Percentiles rank a stretch among this genome's conserved stretches.
phyloP scores from a whole-genome alignment of 2,113 vertebrate genomes.

The Rhynchomys soricoides region DNA sequence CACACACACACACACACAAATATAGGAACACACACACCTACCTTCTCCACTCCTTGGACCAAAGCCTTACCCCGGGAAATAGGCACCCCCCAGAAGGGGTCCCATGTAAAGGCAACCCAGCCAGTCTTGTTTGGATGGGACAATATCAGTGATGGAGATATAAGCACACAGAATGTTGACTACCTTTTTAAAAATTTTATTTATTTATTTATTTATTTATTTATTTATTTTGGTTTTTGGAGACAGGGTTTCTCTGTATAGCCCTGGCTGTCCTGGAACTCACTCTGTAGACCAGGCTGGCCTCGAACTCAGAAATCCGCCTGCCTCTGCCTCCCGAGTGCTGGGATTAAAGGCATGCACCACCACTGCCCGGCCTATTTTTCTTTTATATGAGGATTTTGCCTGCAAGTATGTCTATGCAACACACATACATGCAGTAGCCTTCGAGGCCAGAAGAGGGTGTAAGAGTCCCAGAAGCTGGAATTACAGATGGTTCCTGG shows the following conservation, averaged over 20 bases:
- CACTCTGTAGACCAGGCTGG: no score
- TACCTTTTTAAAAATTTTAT: background rate
- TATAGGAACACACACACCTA: fast-evolving
- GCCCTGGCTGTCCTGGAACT: no score
- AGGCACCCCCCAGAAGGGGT: fast-evolving
- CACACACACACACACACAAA: background rate
- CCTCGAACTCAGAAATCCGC: no score
- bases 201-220: background rate
- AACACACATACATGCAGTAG: background rate
- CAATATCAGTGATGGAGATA: background rate
- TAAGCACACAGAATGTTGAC: no score
- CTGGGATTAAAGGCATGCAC: no score
- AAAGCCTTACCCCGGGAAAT: background rate
- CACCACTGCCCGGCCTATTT: no score
- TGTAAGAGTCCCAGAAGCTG: background rate
- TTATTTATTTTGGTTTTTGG: no score
- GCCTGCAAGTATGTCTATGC: background rate
- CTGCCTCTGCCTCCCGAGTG: no score
- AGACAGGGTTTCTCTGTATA: no score
- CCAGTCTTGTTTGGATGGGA: background rate
- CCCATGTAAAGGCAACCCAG: fast-evolving
- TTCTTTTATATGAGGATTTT: background rate
- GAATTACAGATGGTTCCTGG: background rate
- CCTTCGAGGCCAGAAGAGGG: background rate
- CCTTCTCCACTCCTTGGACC: fast-evolving